A percentile compares a stretch with the other conserved stretches of the same genome.
These are phyloP conservation scores for Dasyurus viverrinus DNA, from an alignment of 2,113 vertebrate species.

Conservation along the genomic window DNA sequence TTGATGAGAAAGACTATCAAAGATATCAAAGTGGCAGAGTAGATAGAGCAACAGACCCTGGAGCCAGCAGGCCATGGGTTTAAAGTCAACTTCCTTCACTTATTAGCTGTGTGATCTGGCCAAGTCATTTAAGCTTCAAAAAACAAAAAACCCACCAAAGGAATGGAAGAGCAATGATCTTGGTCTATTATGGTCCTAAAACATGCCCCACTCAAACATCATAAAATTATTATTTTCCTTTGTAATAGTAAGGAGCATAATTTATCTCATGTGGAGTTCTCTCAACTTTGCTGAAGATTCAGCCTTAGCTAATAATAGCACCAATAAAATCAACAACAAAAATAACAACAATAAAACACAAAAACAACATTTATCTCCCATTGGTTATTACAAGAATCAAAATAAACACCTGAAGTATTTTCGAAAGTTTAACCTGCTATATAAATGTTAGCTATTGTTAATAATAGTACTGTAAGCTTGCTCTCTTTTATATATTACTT, in stretches of 20 bases:
- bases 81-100: slow-evolving; percentile 1
- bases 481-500: background rate
- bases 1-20: background rate
- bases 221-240: background rate
- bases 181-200: background rate
- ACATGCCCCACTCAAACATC: background rate
- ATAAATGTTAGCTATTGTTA: background rate
- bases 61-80: background rate
- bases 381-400: background rate
- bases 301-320: background rate
- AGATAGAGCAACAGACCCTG: background rate
- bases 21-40: too few relatives aligned
- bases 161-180: background rate
- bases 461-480: background rate
- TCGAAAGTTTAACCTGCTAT: background rate
- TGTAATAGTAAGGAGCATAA: background rate
- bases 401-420: background rate
- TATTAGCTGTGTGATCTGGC: background rate
- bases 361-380: background rate
- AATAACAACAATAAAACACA: too few relatives aligned
- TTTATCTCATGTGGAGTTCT: background rate
- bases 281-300: background rate
- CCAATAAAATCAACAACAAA: background rate
- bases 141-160: background rate
- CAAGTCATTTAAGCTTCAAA: background rate